A percentile compares a stretch with the other conserved stretches of the same genome.
These are phyloP conservation scores for Apodemus sylvaticus DNA, from an alignment of 2,113 vertebrate genomes.

Conservation along the genomic window DNA sequence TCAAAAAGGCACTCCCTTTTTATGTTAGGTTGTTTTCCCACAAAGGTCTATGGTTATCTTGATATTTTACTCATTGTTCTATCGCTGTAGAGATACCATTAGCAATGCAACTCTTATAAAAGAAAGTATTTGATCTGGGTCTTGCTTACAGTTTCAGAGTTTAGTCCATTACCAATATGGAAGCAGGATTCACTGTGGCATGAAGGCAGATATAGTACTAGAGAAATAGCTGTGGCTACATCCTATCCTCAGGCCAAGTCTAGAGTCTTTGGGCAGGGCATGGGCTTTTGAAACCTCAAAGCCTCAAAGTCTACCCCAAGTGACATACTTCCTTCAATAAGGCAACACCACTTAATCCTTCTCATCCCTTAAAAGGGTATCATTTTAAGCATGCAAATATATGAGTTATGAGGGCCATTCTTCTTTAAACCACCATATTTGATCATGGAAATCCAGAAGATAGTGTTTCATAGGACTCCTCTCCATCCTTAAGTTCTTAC, in stretches of 20 bases:
- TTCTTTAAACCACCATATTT: not conserved
- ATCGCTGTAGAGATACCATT: not conserved
- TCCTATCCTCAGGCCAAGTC: not conserved
- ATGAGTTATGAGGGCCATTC: not conserved
- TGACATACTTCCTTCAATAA: not conserved
- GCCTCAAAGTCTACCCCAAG: not conserved
- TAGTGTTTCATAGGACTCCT: not conserved
- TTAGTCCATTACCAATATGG: not conserved
- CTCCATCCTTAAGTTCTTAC: not conserved
- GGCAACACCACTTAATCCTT: not conserved
- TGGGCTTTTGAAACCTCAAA: not conserved
- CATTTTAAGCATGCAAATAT: not conserved
- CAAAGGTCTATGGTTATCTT: not conserved
- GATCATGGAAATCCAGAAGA: not conserved
- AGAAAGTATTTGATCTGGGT: not conserved
- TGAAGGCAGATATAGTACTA: not conserved
- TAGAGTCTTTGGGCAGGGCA: not conserved
- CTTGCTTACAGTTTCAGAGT: not conserved
- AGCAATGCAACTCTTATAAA: not conserved
- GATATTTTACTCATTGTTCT: not conserved
- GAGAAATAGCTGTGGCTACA: not conserved
- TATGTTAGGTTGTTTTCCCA: not conserved
- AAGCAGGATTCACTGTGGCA: not conserved
- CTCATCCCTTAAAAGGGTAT: not conserved
- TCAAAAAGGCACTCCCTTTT: not conserved